These are phyloP conservation scores for Toxonevra muliebris DNA, from an alignment of 2,888 invertebrate species.

Conservation along the genomic window DNA sequence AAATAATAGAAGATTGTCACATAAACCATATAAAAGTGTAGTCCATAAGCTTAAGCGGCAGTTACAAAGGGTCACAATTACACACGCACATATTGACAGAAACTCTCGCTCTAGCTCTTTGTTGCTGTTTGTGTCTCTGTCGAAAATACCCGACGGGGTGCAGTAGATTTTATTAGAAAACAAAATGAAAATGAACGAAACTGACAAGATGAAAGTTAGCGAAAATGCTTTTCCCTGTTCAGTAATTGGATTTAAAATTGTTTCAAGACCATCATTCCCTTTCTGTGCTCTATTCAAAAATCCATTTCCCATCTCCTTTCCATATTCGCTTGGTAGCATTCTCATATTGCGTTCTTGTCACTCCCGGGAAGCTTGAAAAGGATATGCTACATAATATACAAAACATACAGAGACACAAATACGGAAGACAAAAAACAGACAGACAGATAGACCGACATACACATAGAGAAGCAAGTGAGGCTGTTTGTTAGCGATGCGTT, in stretches of 20 bases:
- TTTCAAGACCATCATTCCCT: slow-evolving; percentile 37
- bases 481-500: slow-evolving; percentile 5
- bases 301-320: slow-evolving; percentile 27
- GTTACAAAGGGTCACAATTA: no score
- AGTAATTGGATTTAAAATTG: slow-evolving; percentile 46
- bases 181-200: slow-evolving; percentile 37
- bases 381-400: background rate
- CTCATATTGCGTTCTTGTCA: background rate
- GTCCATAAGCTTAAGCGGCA: background rate
- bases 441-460: no score
- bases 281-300: slow-evolving; percentile 43
- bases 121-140: no score
- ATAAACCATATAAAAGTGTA: background rate
- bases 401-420: background rate
- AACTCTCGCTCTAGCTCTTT: no score
- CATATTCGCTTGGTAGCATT: background rate
- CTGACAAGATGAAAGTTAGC: slow-evolving; percentile 43
- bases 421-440: slow-evolving; percentile 2
- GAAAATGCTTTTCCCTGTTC: slow-evolving; percentile 42
- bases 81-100: no score
- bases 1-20: background rate
- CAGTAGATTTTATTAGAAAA: slow-evolving; percentile 3
- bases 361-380: background rate
- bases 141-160: background rate
- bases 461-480: no score